phyloP scores from a whole-genome alignment of 2,797 vertebrate species.

The Gymnodraco acuticeps region DNA sequence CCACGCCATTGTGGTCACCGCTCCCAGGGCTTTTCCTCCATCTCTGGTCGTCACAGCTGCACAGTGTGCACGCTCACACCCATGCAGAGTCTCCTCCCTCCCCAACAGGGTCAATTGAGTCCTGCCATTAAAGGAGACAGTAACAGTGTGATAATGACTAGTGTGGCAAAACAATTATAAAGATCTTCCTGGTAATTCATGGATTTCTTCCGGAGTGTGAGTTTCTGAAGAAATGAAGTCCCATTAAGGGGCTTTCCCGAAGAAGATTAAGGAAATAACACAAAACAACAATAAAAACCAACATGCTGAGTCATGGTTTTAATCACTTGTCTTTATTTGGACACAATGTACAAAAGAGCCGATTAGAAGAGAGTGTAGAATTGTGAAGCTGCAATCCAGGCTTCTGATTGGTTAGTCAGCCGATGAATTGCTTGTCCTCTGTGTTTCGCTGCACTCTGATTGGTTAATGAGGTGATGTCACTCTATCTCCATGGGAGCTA shows the following conservation, averaged over 20 bases:
- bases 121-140: constrained; percentile 42
- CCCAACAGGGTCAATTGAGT: constrained; percentile 35
- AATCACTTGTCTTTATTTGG: constrained; percentile 81
- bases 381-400: constrained; percentile 19
- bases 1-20: constrained; percentile 78
- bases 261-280: neutral
- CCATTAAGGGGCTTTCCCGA: neutral
- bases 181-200: neutral
- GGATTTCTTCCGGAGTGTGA: neutral
- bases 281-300: constrained; percentile 6
- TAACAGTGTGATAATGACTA: constrained; percentile 43
- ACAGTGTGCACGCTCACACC: constrained; percentile 69
- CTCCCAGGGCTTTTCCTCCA: constrained; percentile 71
- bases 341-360: constrained; percentile 69
- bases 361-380: constrained; percentile 17
- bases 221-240: neutral
- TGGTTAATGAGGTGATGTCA: constrained; percentile 39
- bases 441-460: constrained; percentile 45
- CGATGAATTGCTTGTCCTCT: constrained; percentile 19
- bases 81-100: constrained; percentile 50
- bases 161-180: constrained; percentile 31
- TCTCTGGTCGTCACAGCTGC: constrained; percentile 75
- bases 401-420: constrained; percentile 42
- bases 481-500: constrained; percentile 66
- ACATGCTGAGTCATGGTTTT: constrained; percentile 38